phyloP scores from a whole-genome alignment of 2,797 vertebrate species.

The Merluccius polli region DNA sequence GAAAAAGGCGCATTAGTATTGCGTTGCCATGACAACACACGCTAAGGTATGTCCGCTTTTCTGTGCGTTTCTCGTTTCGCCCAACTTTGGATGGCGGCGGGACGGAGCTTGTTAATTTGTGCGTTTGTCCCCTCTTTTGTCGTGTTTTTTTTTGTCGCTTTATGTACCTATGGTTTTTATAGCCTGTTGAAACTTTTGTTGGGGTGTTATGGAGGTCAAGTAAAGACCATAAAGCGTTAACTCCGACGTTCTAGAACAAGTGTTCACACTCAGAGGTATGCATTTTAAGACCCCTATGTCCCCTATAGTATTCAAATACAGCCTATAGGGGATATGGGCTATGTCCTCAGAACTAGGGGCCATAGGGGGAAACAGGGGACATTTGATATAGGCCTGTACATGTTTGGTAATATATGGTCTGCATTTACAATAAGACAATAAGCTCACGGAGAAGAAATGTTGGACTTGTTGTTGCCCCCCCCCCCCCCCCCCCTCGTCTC shows the following conservation, averaged over 20 bases:
- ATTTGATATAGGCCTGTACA: background rate
- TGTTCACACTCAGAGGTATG: background rate
- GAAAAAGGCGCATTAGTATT: conserved; percentile 11
- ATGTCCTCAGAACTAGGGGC: no score
- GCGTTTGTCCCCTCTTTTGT: background rate
- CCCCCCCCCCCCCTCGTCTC: no score
- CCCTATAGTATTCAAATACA: no score
- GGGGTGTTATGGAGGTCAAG: background rate
- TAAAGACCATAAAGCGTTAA: no score
- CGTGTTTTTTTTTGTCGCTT: background rate
- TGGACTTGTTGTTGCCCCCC: conserved; percentile 59
- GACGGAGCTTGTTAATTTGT: no score
- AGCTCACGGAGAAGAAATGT: background rate
- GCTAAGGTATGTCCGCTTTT: conserved; percentile 3
- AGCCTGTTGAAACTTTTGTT: background rate
- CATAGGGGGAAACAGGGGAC: no score
- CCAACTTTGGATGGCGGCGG: background rate
- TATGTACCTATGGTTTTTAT: background rate
- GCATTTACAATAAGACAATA: background rate
- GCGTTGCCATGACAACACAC: conserved; percentile 68
- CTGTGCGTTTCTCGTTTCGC: background rate
- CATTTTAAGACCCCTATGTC: background rate
- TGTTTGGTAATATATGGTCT: background rate
- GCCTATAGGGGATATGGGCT: no score
- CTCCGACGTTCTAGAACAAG: no score